A percentile compares a stretch with the other conserved stretches of the same genome.
phyloP scores from a whole-genome alignment of 2,888 invertebrate species.

The Nowickia ferox region DNA sequence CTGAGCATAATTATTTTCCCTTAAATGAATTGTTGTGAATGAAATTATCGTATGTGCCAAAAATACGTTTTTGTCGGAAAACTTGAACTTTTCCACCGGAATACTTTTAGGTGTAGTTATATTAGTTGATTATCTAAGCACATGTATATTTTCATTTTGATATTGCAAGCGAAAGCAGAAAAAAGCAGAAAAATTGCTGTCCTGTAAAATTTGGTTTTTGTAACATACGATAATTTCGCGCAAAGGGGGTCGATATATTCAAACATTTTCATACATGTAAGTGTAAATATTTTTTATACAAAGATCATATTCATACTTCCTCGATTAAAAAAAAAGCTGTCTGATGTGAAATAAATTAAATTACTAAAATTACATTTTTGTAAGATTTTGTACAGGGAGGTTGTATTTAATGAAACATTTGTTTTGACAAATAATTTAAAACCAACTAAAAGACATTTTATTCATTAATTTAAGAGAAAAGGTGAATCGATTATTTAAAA shows the following conservation, averaged over 20 bases:
- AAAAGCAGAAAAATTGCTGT: constrained; percentile 21
- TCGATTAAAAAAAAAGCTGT: too few species aligned
- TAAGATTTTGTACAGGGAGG: too few species aligned
- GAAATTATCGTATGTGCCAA: constrained; percentile 47
- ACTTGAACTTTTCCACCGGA: constrained; percentile 31
- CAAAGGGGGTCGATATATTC: constrained; percentile 10
- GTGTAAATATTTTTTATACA: too few species aligned
- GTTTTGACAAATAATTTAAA: too few species aligned
- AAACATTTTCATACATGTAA: too few species aligned
- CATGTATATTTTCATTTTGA: constrained; percentile 40
- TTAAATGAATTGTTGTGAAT: constrained; percentile 43
- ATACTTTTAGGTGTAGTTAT: constrained; percentile 41
- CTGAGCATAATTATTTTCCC: constrained; percentile 54
- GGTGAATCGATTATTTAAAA: too few species aligned
- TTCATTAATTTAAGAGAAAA: too few species aligned
- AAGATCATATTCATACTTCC: too few species aligned
- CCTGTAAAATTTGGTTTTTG: neutral
- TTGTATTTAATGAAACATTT: too few species aligned
- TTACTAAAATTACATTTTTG: too few species aligned
- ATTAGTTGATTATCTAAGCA: constrained; percentile 45
- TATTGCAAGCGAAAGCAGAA: neutral
- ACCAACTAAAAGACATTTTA: too few species aligned
- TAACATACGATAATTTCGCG: constrained; percentile 16
- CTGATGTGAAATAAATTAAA: too few species aligned
- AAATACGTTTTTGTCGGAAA: constrained; percentile 45